Conservation (phyloP, 2,888 invertebrate genomes). For the Sminthurides aquaticus region DNA sequence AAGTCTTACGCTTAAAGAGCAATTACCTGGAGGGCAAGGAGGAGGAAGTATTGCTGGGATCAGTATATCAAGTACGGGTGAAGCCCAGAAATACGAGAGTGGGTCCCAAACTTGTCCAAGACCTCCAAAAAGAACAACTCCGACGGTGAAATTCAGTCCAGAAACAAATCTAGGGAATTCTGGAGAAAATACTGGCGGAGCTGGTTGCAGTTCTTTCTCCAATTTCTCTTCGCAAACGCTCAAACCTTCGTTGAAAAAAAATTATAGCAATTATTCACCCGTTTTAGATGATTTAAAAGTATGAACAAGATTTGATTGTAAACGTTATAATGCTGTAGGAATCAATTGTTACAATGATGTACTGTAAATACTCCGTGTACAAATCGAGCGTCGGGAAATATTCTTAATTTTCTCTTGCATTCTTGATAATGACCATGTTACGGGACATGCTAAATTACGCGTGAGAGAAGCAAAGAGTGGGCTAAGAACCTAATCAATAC, state of each 20-base stretch:
- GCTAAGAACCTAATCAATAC: too few relatives aligned
- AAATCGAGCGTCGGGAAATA: too few relatives aligned
- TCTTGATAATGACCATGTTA: too few relatives aligned
- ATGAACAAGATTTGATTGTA: constrained; percentile 18
- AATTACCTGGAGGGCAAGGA: constrained; percentile 24
- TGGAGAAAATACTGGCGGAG: constrained; percentile 20
- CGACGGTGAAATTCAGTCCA: constrained; percentile 41
- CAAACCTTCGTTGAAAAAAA: constrained; percentile 42
- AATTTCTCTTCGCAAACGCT: constrained; percentile 35
- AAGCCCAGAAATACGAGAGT: constrained; percentile 26
- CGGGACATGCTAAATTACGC: too few relatives aligned
- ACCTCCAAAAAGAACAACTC: constrained; percentile 40
- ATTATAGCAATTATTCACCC: constrained; percentile 39
- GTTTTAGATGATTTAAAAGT: constrained; percentile 40
- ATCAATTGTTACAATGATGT: too few relatives aligned
- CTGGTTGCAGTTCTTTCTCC: constrained; percentile 5
- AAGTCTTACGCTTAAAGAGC: constrained; percentile 41
- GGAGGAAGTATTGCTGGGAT: neutral
- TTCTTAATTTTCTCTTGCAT: too few relatives aligned
- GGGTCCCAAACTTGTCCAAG: constrained; percentile 40
- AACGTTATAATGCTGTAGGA: too few relatives aligned
- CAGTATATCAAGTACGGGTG: neutral
- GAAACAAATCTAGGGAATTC: constrained; percentile 33
- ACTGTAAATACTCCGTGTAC: too few relatives aligned
- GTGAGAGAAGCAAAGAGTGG: too few relatives aligned